phyloP scores from a whole-genome alignment of 2,113 vertebrate genomes.

The Phaethornis superciliosus region DNA sequence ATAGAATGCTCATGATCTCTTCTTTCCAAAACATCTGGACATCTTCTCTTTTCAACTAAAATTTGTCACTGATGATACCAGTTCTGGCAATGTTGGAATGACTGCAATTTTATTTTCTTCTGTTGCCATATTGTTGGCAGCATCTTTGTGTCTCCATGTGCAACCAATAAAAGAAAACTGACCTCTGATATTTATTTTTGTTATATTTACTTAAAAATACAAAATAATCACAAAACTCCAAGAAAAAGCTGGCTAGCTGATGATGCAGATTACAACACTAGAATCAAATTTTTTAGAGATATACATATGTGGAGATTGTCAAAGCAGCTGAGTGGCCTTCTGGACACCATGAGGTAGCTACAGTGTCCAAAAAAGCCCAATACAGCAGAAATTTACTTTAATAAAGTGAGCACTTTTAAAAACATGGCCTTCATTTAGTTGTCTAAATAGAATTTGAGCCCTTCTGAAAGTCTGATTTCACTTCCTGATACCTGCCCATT shows the following conservation, averaged over 20 bases:
- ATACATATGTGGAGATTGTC: neutral
- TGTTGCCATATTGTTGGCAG: neutral
- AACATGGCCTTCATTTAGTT: neutral
- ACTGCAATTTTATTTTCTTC: neutral
- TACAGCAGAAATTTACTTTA: neutral
- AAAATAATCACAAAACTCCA: neutral
- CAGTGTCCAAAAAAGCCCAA: neutral
- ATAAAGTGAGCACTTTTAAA: neutral
- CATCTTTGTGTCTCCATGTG: neutral
- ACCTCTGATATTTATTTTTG: neutral
- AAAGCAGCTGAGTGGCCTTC: neutral
- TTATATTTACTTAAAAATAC: neutral
- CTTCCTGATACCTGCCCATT: neutral
- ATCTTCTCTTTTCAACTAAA: neutral
- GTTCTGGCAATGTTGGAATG: neutral
- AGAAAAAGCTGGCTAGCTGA: neutral
- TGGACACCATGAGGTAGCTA: neutral
- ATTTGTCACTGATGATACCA: neutral
- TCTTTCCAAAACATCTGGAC: neutral
- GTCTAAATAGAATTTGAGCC: neutral
- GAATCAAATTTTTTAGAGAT: neutral
- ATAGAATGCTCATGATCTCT: neutral
- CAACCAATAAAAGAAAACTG: neutral
- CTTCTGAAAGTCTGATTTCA: constrained; percentile 26
- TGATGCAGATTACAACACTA: neutral